Conservation (phyloP, 1,140 invertebrate species). For the Orius insidiosus region DNA sequence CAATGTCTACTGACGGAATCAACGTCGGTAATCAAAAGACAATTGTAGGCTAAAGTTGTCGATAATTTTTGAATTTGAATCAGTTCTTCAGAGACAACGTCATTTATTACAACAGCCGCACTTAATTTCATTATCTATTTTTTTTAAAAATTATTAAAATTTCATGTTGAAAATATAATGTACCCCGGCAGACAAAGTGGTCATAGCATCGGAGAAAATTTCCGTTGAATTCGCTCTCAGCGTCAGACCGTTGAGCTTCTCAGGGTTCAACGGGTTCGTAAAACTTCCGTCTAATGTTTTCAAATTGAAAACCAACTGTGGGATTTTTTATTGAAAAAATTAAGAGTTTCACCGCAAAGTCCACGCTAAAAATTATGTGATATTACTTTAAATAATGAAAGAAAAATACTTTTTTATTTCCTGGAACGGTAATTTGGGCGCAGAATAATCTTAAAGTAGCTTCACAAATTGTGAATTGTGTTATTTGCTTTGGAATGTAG, state of each 20-base stretch:
- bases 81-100: constrained; percentile 5
- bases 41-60: background rate
- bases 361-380: too few species aligned
- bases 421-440: background rate
- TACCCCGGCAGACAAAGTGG: constrained; percentile 10
- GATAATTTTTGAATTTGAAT: constrained; percentile 4
- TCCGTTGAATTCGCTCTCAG: background rate
- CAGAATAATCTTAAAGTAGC: background rate
- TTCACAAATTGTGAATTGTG: background rate
- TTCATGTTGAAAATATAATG: background rate
- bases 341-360: too few species aligned
- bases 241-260: constrained; percentile 5
- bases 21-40: background rate
- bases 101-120: constrained; percentile 4
- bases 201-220: constrained; percentile 7
- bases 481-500: constrained; percentile 2
- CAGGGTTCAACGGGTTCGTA: constrained; percentile 35
- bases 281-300: constrained; percentile 30
- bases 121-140: constrained; percentile 3
- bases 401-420: too few species aligned
- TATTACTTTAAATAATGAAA: too few species aligned
- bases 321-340: constrained; percentile 22
- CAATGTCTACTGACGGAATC: constrained; percentile 4
- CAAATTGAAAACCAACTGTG: constrained; percentile 28
- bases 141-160: background rate